phyloP scores from a whole-genome alignment of 2,888 invertebrate genomes.

The Eilema depressum region DNA sequence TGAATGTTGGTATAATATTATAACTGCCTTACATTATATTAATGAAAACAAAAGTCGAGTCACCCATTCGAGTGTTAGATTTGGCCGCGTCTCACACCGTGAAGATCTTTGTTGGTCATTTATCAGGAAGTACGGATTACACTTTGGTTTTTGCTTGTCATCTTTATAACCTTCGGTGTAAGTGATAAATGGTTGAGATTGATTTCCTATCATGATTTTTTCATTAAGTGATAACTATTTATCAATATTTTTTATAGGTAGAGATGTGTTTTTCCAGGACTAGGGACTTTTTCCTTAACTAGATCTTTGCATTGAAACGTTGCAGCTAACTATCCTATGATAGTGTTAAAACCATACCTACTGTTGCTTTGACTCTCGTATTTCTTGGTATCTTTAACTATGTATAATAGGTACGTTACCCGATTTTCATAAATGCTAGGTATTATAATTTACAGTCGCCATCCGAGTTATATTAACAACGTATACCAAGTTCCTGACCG shows the following conservation, averaged over 20 bases:
- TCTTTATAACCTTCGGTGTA: conserved; percentile 1
- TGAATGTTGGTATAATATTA: no score
- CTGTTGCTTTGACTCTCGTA: no score
- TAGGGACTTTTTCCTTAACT: not conserved
- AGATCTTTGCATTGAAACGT: no score
- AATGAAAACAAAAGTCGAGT: conserved; percentile 24
- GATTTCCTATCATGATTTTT: not conserved
- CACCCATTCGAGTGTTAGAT: conserved; percentile 3
- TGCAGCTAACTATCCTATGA: no score
- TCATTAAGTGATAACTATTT: not conserved
- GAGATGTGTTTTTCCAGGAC: not conserved
- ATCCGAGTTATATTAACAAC: no score
- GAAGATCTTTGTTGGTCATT: not conserved
- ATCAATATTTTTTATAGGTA: not conserved
- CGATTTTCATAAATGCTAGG: no score
- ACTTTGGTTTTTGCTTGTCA: conserved; percentile 1
- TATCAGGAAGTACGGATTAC: conserved; percentile 5
- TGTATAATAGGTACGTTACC: no score
- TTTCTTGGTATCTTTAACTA: no score
- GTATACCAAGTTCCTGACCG: no score
- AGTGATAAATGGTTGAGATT: not conserved
- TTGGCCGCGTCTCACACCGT: conserved; percentile 5
- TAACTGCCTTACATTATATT: conserved; percentile 23
- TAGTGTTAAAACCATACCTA: no score
- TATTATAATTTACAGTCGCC: no score